These are phyloP conservation scores for Apis mellifera DNA, from an alignment of 1,140 invertebrate species.

Conservation along the genomic window Amel_HAv3.1 CM009940.2:7829501-7830000, in stretches of 20 bases:
- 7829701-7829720: constrained; percentile 20
- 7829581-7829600: constrained; percentile 77
- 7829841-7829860: too few species aligned
- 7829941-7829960: not conserved
- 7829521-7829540: constrained; percentile 53
- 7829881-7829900: too few species aligned
- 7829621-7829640: constrained; percentile 53
- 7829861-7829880: too few species aligned
- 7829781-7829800: too few species aligned
- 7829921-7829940: not conserved
- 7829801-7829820: too few species aligned
- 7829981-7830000: too few species aligned
- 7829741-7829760: not conserved
- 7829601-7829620: constrained; percentile 68
- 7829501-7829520: constrained; percentile 58
- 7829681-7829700: not conserved
- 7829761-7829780: too few species aligned
- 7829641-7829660: constrained; percentile 73
- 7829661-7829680: constrained; percentile 39
- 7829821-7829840: too few species aligned
- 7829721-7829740: constrained; percentile 13
- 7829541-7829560: constrained; percentile 66
- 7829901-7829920: too few species aligned
- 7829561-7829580: constrained; percentile 79
- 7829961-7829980: too few species aligned